Evolutionary conservation across 2,113 vertebrate species (phyloP).

Genomic region (Mustela lutreola): DNA sequence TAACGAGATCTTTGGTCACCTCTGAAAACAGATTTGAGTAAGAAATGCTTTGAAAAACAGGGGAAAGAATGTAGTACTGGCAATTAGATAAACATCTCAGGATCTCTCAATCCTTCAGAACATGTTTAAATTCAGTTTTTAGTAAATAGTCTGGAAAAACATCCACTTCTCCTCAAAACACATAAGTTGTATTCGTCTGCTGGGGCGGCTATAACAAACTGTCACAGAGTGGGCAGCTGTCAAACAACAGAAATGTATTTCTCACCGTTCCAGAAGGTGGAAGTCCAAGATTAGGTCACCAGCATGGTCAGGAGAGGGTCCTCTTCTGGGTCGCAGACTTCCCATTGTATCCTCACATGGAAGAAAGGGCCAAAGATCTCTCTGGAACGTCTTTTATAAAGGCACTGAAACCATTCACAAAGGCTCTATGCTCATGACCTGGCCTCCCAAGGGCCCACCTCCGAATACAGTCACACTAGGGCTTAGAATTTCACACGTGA

Average conservation of each 20-base stretch:
- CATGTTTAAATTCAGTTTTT: neutral
- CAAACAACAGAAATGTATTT: neutral
- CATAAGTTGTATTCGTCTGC: neutral
- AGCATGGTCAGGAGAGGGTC: neutral
- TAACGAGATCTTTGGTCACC: neutral
- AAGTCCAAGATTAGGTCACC: neutral
- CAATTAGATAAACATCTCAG: neutral
- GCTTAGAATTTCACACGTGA: neutral
- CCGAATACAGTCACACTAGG: neutral
- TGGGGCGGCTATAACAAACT: neutral
- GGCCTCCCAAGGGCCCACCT: neutral
- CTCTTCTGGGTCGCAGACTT: neutral
- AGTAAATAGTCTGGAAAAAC: neutral
- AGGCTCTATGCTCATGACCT: neutral
- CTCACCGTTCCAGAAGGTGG: neutral
- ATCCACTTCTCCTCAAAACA: neutral
- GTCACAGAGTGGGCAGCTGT: neutral
- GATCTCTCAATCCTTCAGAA: neutral
- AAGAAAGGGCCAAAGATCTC: rapidly evolving
- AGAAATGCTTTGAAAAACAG: neutral
- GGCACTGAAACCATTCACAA: neutral
- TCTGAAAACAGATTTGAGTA: slow-evolving; percentile 8
- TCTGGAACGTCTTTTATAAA: neutral
- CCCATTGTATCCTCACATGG: neutral
- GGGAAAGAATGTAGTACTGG: neutral